Percentiles rank a stretch among this genome's conserved stretches.
These are phyloP conservation scores for Aleiodes leptofemur DNA, from an alignment of 2,888 invertebrate genomes.

Conservation along the genomic window DNA sequence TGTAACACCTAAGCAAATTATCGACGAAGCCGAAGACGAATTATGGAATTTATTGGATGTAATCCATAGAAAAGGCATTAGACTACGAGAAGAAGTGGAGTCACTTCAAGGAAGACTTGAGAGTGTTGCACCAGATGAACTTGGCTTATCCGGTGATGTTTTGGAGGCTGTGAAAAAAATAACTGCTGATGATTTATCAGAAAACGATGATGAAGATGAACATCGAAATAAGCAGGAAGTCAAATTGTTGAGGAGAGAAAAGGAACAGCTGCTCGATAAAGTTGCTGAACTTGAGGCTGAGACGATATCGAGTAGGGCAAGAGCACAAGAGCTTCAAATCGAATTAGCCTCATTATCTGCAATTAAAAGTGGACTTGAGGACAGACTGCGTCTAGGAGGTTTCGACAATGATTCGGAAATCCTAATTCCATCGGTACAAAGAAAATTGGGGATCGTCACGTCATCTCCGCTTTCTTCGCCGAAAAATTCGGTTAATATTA, in stretches of 20 bases:
- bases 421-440: conserved; percentile 64
- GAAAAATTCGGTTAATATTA: conserved; percentile 60
- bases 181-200: conserved; percentile 58
- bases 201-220: conserved; percentile 53
- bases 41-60: conserved; percentile 91
- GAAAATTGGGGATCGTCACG: conserved; percentile 57
- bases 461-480: conserved; percentile 59
- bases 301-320: conserved; percentile 81
- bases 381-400: conserved; percentile 69
- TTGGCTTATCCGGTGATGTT: conserved; percentile 71
- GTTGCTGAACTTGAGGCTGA: conserved; percentile 88
- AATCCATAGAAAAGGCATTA: conserved; percentile 87
- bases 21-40: conserved; percentile 84
- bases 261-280: conserved; percentile 85
- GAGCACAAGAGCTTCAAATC: conserved; percentile 81
- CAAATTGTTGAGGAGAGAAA: conserved; percentile 82
- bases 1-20: conserved; percentile 70
- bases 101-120: conserved; percentile 78
- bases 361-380: conserved; percentile 71
- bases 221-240: conserved; percentile 75
- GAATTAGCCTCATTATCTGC: conserved; percentile 79
- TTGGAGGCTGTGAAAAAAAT: conserved; percentile 71
- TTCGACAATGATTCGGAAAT: conserved; percentile 60
- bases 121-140: conserved; percentile 69
- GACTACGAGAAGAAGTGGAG: conserved; percentile 83